A percentile compares a stretch with the other conserved stretches of the same genome.
phyloP scores from a whole-genome alignment of 2,113 vertebrate genomes.

The Xenopus laevis region DNA sequence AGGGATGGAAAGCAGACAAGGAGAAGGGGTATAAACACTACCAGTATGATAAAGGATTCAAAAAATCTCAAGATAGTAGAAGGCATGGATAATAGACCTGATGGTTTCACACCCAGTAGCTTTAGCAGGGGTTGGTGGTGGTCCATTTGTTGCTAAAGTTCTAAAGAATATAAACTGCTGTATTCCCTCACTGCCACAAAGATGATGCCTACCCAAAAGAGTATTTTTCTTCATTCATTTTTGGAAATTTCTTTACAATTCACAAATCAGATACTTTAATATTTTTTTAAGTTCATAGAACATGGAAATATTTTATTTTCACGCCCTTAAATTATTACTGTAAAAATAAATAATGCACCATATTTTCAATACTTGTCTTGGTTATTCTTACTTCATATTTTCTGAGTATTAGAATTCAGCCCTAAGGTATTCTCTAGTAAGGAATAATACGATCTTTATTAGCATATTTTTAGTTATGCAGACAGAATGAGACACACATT shows the following conservation, averaged over 20 bases:
- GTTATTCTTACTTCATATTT: no score
- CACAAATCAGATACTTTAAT: neutral
- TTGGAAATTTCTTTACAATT: neutral
- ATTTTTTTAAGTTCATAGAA: neutral
- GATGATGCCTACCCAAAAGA: neutral
- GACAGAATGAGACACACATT: no score
- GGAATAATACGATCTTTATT: no score
- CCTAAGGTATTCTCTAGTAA: no score
- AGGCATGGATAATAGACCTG: neutral
- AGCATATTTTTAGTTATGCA: no score
- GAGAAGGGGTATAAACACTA: neutral
- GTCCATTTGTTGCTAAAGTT: neutral
- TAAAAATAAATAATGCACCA: no score
- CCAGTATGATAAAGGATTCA: constrained; percentile 8
- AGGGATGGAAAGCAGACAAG: neutral
- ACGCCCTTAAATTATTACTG: no score
- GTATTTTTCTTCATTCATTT: neutral
- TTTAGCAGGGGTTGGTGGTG: neutral
- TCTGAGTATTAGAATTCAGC: no score
- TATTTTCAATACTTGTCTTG: no score
- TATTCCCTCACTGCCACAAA: neutral
- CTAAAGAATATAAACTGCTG: neutral
- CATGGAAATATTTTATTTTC: no score
- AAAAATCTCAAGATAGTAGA: neutral
- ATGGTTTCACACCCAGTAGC: neutral